These are phyloP conservation scores for Periophthalmus magnuspinnatus DNA, from an alignment of 2,797 vertebrate genomes.

Conservation along the genomic window DNA sequence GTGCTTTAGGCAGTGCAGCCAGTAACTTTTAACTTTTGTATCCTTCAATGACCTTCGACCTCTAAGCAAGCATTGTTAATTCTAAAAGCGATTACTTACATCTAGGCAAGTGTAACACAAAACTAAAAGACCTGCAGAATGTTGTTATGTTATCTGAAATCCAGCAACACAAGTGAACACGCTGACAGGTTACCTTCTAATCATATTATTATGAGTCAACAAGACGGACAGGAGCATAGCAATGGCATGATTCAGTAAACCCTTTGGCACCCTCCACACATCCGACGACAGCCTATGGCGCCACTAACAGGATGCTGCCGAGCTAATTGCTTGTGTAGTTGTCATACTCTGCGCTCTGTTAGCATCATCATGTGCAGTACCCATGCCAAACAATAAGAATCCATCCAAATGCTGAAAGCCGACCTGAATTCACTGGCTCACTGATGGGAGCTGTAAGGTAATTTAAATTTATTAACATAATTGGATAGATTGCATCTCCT, in stretches of 20 bases:
- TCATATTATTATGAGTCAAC: not conserved
- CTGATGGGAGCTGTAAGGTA: slow-evolving; percentile 50
- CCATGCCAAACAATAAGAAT: slow-evolving; percentile 46
- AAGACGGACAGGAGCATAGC: not conserved
- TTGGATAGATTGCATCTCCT: slow-evolving; percentile 62
- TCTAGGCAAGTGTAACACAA: too few species aligned
- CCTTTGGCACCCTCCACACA: slow-evolving; percentile 42
- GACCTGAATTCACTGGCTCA: slow-evolving; percentile 36
- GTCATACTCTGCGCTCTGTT: slow-evolving; percentile 58
- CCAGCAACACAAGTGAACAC: too few species aligned
- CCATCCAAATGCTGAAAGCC: slow-evolving; percentile 47
- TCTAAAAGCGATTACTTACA: too few species aligned
- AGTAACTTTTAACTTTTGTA: too few species aligned
- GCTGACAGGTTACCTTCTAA: not conserved
- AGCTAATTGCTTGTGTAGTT: slow-evolving; percentile 66
- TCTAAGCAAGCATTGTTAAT: too few species aligned
- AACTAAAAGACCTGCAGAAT: too few species aligned
- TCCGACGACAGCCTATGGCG: slow-evolving; percentile 52
- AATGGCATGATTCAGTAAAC: slow-evolving; percentile 27
- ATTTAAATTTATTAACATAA: slow-evolving; percentile 65
- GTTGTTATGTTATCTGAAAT: too few species aligned
- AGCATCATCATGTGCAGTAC: slow-evolving; percentile 28
- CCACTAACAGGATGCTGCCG: slow-evolving; percentile 61
- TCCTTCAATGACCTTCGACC: too few species aligned
- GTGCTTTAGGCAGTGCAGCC: too few species aligned